Evolutionary conservation across 2,797 vertebrate genomes (phyloP).

Genomic region (Lagocephalus sceleratus): DNA sequence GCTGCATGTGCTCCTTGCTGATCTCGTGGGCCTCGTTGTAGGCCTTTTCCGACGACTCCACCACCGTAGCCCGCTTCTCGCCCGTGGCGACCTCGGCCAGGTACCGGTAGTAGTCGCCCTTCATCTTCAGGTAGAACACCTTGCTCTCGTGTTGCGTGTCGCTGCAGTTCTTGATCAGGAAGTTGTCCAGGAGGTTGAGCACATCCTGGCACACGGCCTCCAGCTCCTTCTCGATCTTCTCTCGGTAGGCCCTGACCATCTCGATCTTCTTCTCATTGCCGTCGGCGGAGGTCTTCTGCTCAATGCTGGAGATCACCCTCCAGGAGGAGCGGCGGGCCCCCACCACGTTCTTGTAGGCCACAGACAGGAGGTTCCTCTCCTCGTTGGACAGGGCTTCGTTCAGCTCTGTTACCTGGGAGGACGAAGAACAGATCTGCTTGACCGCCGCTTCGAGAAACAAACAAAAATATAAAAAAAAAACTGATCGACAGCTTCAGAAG

Average conservation of each 20-base stretch:
- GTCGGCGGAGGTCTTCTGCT: slow-evolving; percentile 98
- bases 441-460: background rate
- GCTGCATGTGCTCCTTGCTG: slow-evolving; percentile 99
- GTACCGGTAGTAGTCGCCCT: slow-evolving; percentile 99
- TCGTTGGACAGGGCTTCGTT: slow-evolving; percentile 97
- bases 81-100: slow-evolving; percentile 97
- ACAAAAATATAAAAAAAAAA: no score
- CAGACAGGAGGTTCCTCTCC: slow-evolving; percentile 94
- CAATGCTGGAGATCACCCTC: slow-evolving; percentile 98
- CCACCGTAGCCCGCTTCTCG: slow-evolving; percentile 92
- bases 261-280: slow-evolving; percentile 99
- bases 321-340: slow-evolving; percentile 96
- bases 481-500: background rate
- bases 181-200: slow-evolving; percentile 96
- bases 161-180: slow-evolving; percentile 98
- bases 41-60: slow-evolving; percentile 96
- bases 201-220: slow-evolving; percentile 97
- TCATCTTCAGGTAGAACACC: slow-evolving; percentile 99
- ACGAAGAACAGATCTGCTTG: slow-evolving; percentile 20
- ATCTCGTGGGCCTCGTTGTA: slow-evolving; percentile 98
- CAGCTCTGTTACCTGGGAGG: slow-evolving; percentile 90
- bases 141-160: slow-evolving; percentile 99
- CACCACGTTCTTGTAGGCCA: slow-evolving; percentile 98
- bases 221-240: slow-evolving; percentile 99
- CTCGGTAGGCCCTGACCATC: slow-evolving; percentile 96